Percentiles rank a stretch among this genome's conserved stretches.
These are phyloP conservation scores for Nebria salina DNA, from an alignment of 2,888 invertebrate species.

Conservation along the genomic window DNA sequence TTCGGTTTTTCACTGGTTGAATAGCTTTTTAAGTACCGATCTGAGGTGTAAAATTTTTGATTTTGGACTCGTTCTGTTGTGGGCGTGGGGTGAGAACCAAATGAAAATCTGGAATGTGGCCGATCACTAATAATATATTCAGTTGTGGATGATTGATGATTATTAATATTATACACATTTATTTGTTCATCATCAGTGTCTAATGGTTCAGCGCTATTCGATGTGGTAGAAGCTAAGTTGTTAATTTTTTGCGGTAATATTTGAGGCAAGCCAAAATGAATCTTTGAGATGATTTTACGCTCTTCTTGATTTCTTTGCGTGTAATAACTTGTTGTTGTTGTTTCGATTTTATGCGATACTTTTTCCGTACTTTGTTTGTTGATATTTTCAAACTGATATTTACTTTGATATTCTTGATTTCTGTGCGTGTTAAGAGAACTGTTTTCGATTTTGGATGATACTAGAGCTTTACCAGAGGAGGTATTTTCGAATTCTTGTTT, in stretches of 20 bases:
- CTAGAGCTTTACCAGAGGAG: neutral
- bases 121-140: conserved; percentile 9
- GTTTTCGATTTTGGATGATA: neutral
- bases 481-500: neutral
- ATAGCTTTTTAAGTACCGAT: neutral
- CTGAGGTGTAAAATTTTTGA: neutral
- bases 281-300: conserved; percentile 42
- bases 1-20: neutral
- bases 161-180: conserved; percentile 10
- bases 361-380: conserved; percentile 13
- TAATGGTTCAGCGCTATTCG: conserved; percentile 9
- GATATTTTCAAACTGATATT: neutral
- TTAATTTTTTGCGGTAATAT: conserved; percentile 27
- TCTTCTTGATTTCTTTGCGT: conserved; percentile 22
- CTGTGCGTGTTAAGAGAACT: neutral
- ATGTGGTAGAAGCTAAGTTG: conserved; percentile 33
- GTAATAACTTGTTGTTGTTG: conserved; percentile 15
- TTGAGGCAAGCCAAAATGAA: conserved; percentile 43
- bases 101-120: conserved; percentile 30
- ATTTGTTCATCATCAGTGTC: conserved; percentile 12
- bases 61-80: conserved; percentile 24
- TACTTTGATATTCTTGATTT: neutral
- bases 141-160: conserved; percentile 4
- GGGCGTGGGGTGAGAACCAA: conserved; percentile 23
- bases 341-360: conserved; percentile 30